Percentiles rank a stretch among this genome's conserved stretches.
These are phyloP conservation scores for Deilephila porcellus DNA, from an alignment of 2,888 invertebrate genomes.

Conservation along the genomic window DNA sequence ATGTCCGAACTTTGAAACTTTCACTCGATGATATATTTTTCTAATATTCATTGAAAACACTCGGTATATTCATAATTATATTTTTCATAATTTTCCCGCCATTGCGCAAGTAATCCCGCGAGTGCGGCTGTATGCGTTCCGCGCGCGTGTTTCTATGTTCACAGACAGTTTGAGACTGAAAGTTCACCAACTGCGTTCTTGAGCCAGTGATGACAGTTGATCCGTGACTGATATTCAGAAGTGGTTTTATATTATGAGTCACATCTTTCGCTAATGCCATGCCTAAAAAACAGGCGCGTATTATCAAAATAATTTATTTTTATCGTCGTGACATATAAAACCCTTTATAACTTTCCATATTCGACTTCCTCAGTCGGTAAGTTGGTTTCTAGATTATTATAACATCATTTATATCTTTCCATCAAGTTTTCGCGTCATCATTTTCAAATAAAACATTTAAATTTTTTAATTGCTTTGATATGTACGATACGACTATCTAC, in stretches of 20 bases:
- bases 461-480: background rate
- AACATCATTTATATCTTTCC: background rate
- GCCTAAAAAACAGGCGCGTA: constrained; percentile 22
- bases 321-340: background rate
- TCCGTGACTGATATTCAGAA: constrained; percentile 29
- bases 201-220: constrained; percentile 26
- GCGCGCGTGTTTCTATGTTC: constrained; percentile 55
- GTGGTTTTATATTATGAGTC: constrained; percentile 28
- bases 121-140: constrained; percentile 44
- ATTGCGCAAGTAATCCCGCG: constrained; percentile 74
- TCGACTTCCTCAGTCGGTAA: background rate
- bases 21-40: constrained; percentile 44
- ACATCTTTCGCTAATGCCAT: constrained; percentile 19
- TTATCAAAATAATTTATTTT: background rate
- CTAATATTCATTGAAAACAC: constrained; percentile 36
- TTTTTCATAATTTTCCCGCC: constrained; percentile 63
- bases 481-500: background rate
- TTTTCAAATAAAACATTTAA: background rate
- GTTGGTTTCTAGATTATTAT: background rate
- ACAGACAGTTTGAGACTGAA: constrained; percentile 62
- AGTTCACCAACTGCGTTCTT: constrained; percentile 27
- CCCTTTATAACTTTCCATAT: background rate
- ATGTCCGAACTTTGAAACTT: constrained; percentile 47
- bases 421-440: background rate
- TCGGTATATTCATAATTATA: constrained; percentile 32